These are phyloP conservation scores for Turdus rufiventris DNA, from an alignment of 2,113 vertebrate species.

Conservation along the genomic window DNA sequence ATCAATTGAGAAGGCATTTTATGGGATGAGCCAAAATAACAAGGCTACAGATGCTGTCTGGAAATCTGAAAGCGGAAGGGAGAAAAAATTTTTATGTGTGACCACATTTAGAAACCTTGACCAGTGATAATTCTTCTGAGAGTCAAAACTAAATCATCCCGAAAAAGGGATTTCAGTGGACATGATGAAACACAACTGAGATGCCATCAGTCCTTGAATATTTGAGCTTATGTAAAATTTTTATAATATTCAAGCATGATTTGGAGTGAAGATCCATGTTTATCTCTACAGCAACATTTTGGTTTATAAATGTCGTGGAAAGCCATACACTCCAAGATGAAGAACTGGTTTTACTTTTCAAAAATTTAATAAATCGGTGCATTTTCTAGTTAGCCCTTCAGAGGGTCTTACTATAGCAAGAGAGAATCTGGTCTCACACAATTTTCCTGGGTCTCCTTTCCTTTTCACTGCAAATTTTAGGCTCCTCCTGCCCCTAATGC, in stretches of 20 bases:
- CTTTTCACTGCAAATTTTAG: not conserved
- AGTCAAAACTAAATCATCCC: not conserved
- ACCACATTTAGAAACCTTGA: not conserved
- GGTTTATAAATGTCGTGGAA: not conserved
- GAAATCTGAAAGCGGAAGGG: not conserved
- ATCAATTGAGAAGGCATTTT: not conserved
- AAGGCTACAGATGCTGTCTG: not conserved
- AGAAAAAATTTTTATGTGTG: not conserved
- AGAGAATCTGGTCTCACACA: not conserved
- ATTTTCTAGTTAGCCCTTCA: not conserved
- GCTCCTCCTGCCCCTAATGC: accelerated
- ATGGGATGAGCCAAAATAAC: not conserved
- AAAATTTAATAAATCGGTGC: not conserved
- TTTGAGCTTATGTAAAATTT: not conserved
- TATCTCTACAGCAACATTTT: not conserved
- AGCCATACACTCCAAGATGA: not conserved
- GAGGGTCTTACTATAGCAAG: not conserved
- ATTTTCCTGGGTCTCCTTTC: not conserved
- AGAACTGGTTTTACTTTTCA: not conserved
- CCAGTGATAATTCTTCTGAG: not conserved
- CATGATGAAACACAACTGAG: not conserved
- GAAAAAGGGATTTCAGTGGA: not conserved
- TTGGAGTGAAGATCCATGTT: not conserved
- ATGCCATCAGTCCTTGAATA: not conserved
- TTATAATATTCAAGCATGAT: not conserved